A percentile compares a stretch with the other conserved stretches of the same genome.
These are phyloP conservation scores for Sebastes nivosus DNA, from an alignment of 2,797 vertebrate genomes.

Conservation along the genomic window DNA sequence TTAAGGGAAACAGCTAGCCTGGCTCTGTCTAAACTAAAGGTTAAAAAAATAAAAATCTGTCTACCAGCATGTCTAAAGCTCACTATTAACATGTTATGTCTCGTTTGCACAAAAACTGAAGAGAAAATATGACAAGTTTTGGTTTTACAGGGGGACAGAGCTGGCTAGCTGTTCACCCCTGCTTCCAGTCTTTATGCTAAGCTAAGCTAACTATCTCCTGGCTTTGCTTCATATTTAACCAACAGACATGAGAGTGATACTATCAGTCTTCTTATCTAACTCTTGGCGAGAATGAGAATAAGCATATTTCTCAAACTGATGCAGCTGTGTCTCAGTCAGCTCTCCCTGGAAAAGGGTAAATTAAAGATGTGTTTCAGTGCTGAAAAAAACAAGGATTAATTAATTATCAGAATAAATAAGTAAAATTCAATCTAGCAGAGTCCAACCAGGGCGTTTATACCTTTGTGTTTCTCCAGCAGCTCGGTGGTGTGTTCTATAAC, in stretches of 20 bases:
- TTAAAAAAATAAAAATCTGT: not conserved
- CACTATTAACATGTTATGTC: not conserved
- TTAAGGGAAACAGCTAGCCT: not conserved
- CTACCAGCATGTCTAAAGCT: not conserved
- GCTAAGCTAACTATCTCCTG: no score
- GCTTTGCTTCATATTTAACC: no score
- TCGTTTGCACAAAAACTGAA: not conserved
- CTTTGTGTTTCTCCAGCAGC: slow-evolving; percentile 84
- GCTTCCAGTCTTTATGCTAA: not conserved
- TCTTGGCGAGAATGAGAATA: no score
- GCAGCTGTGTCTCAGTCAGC: not conserved
- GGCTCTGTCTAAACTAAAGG: no score
- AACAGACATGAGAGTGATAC: no score
- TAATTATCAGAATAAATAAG: not conserved
- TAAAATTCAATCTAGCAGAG: not conserved
- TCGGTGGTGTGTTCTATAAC: slow-evolving; percentile 83
- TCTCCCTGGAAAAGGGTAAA: not conserved
- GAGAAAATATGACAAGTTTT: not conserved
- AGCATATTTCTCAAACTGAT: not conserved
- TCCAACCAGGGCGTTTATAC: slow-evolving; percentile 50
- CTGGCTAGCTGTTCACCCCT: not conserved
- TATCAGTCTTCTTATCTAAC: no score
- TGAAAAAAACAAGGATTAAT: not conserved
- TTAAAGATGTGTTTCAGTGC: not conserved
- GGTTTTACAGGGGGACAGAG: not conserved